phyloP scores from a whole-genome alignment of 2,113 vertebrate species.

The Equus przewalskii region DNA sequence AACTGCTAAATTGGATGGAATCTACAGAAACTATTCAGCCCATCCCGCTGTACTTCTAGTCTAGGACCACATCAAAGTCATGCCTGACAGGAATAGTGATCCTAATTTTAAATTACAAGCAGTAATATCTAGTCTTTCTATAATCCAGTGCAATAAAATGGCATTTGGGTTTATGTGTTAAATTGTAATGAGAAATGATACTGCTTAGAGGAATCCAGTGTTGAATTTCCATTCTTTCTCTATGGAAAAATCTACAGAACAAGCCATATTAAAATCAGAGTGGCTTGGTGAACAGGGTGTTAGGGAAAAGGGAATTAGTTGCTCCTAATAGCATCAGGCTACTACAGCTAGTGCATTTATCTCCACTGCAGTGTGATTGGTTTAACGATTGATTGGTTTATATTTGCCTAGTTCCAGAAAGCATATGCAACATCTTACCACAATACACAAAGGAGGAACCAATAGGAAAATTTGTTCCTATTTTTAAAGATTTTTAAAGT shows the following conservation, averaged over 20 bases:
- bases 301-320: constrained; percentile 32
- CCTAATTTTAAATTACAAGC: constrained; percentile 58
- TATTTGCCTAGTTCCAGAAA: constrained; percentile 43
- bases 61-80: constrained; percentile 28
- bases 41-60: not conserved
- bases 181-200: constrained; percentile 25
- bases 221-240: constrained; percentile 41
- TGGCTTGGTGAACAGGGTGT: constrained; percentile 27
- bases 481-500: constrained; percentile 24
- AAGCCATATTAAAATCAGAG: constrained; percentile 48
- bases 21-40: not conserved
- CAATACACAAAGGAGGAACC: constrained; percentile 55
- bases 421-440: constrained; percentile 52
- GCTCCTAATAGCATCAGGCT: constrained; percentile 38
- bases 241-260: constrained; percentile 12
- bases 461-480: not conserved
- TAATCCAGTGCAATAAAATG: constrained; percentile 47
- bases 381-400: constrained; percentile 16
- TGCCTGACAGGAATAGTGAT: constrained; percentile 20
- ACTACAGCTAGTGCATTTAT: constrained; percentile 18
- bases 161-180: constrained; percentile 56
- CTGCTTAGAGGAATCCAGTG: constrained; percentile 12
- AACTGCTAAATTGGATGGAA: constrained; percentile 14
- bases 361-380: not conserved
- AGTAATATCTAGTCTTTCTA: constrained; percentile 50